These are phyloP conservation scores for Pandemis cinnamomeana DNA, from an alignment of 2,888 invertebrate genomes.

Conservation along the genomic window DNA sequence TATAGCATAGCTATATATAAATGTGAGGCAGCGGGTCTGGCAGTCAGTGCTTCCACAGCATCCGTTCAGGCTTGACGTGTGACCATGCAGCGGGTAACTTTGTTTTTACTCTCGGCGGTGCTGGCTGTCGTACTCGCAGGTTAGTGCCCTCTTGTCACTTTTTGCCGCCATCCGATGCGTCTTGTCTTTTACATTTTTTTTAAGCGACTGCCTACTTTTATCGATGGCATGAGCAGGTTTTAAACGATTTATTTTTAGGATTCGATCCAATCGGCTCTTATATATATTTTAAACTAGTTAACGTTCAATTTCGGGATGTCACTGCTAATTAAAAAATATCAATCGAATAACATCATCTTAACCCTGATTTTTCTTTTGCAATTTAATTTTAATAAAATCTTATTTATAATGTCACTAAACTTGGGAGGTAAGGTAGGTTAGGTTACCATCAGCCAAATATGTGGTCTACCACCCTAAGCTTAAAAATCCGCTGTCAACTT, in stretches of 20 bases:
- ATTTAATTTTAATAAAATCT: too few species aligned
- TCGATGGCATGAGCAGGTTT: slow-evolving; percentile 36
- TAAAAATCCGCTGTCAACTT: too few species aligned
- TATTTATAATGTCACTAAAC: too few species aligned
- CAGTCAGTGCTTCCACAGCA: slow-evolving; percentile 70
- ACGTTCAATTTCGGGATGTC: background rate
- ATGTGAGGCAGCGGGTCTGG: slow-evolving; percentile 57
- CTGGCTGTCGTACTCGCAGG: slow-evolving; percentile 75
- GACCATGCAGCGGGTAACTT: slow-evolving; percentile 67
- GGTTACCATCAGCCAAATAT: too few species aligned
- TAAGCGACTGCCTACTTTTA: slow-evolving; percentile 53
- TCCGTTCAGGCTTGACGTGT: slow-evolving; percentile 59
- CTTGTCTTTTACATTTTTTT: slow-evolving; percentile 52
- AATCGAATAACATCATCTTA: too few species aligned
- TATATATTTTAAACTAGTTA: too few species aligned
- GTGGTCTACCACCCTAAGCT: too few species aligned
- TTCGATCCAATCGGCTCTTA: background rate
- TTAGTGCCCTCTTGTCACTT: slow-evolving; percentile 75
- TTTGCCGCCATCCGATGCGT: slow-evolving; percentile 60
- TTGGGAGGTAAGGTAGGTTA: too few species aligned
- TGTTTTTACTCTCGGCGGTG: slow-evolving; percentile 69
- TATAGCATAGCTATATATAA: slow-evolving; percentile 59
- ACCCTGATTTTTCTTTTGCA: too few species aligned
- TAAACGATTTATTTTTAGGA: slow-evolving; percentile 14
- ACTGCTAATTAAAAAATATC: background rate